phyloP scores from a whole-genome alignment of 37 sponge, comb jelly and placozoan genomes.

The Chondrilla cf. caribensis region DNA sequence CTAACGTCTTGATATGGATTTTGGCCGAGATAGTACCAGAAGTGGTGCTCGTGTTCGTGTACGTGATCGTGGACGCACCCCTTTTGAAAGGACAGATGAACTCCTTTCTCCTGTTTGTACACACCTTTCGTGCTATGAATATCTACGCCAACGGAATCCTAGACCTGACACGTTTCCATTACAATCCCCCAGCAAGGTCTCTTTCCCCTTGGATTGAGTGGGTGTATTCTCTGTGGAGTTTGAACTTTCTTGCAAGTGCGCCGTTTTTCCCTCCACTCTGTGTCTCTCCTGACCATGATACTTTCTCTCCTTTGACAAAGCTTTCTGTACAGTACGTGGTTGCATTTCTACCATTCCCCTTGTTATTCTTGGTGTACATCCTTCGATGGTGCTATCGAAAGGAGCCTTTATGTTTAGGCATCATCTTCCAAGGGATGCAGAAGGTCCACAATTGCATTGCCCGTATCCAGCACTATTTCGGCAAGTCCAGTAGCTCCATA shows the following conservation, averaged over 20 bases:
- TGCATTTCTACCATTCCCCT: not conserved
- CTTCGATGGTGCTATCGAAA: not conserved
- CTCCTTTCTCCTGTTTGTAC: conserved; percentile 19
- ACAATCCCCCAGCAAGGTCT: not conserved
- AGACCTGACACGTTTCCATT: not conserved
- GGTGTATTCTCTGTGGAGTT: conserved; percentile 17
- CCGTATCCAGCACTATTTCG: not conserved
- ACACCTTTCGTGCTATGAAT: not conserved
- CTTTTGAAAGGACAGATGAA: conserved; percentile 21
- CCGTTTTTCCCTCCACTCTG: conserved; percentile 7
- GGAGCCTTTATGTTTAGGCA: not conserved
- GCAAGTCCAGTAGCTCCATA: not conserved
- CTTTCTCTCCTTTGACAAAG: not conserved
- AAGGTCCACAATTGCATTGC: not conserved
- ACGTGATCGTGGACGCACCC: conserved; percentile 3
- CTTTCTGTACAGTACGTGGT: not conserved
- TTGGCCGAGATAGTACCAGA: not conserved
- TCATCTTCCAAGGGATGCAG: conserved; percentile 6
- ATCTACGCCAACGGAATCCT: not conserved
- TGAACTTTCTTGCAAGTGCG: not conserved
- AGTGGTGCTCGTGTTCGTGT: conserved; percentile 5
- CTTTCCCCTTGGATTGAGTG: not conserved
- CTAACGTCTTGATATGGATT: not conserved
- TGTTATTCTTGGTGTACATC: not conserved
- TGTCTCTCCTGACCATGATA: not conserved